These are phyloP conservation scores for Vespertilio murinus DNA, from an alignment of 2,797 vertebrate genomes.

Conservation along the genomic window DNA sequence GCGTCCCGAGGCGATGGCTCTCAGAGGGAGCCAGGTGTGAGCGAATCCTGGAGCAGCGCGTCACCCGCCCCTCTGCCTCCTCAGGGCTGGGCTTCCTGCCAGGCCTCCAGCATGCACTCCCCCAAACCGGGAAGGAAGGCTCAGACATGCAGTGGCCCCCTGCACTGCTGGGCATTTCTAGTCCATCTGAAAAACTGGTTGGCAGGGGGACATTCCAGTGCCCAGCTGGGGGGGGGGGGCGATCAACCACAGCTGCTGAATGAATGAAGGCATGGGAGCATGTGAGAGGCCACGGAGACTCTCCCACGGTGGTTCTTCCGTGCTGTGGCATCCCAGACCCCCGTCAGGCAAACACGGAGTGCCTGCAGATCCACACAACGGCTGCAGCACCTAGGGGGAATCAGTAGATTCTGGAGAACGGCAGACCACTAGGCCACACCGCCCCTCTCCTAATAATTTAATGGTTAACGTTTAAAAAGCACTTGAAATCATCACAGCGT, in stretches of 20 bases:
- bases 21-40: background rate
- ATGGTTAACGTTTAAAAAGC: conserved; percentile 70
- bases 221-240: background rate
- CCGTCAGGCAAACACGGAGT: background rate
- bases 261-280: background rate
- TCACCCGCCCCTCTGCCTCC: background rate
- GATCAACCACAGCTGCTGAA: no score
- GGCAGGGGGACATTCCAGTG: background rate
- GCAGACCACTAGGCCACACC: background rate
- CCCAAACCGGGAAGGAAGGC: background rate
- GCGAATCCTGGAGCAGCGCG: background rate
- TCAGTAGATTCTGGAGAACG: background rate
- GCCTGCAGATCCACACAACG: background rate
- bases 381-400: background rate
- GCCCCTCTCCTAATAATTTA: conserved; percentile 64
- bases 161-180: background rate
- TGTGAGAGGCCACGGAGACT: background rate
- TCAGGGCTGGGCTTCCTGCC: background rate
- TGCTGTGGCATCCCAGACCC: background rate
- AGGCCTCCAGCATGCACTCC: background rate
- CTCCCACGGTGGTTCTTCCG: background rate
- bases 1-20: background rate
- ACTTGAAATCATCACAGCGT: conserved; percentile 74
- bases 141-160: background rate
- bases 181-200: background rate